These are phyloP conservation scores for Oreochromis spilurus DNA, from an alignment of 2,113 vertebrate genomes.

Conservation along the genomic window DNA sequence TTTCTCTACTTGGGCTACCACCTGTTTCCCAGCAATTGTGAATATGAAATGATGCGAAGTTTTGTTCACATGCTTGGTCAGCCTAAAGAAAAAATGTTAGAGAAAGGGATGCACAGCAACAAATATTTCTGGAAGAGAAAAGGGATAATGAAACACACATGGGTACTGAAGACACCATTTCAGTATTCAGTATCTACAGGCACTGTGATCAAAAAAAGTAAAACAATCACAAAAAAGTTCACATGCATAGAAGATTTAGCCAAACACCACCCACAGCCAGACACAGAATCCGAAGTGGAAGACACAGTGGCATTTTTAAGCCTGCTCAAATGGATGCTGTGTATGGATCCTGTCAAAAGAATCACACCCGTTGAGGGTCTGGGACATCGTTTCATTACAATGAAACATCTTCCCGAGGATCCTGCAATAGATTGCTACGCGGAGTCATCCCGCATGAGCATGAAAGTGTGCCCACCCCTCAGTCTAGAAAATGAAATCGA, in stretches of 20 bases:
- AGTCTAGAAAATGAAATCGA: not conserved
- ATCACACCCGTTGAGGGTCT: not conserved
- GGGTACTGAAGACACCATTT: not conserved
- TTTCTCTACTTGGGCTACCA: too few relatives aligned
- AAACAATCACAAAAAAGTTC: not conserved
- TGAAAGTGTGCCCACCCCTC: not conserved
- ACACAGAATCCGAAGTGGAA: not conserved
- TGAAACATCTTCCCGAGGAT: not conserved
- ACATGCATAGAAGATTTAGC: not conserved
- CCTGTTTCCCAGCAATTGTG: too few relatives aligned
- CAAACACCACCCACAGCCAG: not conserved
- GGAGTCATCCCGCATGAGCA: not conserved
- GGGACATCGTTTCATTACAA: not conserved
- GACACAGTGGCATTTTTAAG: not conserved
- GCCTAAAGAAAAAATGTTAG: not conserved
- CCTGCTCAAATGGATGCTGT: not conserved
- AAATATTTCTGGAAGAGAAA: not conserved
- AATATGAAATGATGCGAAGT: too few relatives aligned
- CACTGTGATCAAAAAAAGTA: not conserved
- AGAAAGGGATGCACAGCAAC: not conserved
- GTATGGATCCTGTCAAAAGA: not conserved
- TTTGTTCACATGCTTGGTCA: not conserved
- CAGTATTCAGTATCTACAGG: not conserved
- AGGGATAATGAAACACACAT: not conserved
- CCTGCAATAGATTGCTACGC: not conserved